phyloP scores from a whole-genome alignment of 2,888 invertebrate species.

The Andrena praecox region DNA sequence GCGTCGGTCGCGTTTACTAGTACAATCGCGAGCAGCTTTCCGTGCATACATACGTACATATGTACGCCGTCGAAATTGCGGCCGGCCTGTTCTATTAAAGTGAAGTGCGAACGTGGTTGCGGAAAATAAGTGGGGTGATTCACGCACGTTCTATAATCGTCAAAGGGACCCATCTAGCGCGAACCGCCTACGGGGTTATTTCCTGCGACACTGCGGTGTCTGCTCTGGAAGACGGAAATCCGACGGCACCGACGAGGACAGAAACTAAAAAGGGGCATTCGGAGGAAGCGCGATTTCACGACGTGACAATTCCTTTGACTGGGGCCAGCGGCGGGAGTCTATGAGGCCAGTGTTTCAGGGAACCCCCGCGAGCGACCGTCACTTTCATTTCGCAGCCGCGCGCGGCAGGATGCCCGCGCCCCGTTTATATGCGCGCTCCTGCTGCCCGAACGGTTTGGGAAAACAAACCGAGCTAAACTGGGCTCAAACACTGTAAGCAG shows the following conservation, averaged over 20 bases:
- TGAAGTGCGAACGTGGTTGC: conserved; percentile 39
- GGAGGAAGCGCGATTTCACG: conserved; percentile 58
- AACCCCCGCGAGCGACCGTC: conserved; percentile 28
- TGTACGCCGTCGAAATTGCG: conserved; percentile 34
- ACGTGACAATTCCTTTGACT: conserved; percentile 58
- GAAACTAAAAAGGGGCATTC: conserved; percentile 45
- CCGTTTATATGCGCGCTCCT: too few relatives aligned
- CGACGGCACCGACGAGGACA: conserved; percentile 28
- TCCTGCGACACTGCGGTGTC: conserved; percentile 39
- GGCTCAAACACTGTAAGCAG: too few relatives aligned
- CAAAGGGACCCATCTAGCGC: conserved; percentile 39
- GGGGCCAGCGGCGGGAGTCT: conserved; percentile 2
- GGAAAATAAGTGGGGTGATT: conserved; percentile 49
- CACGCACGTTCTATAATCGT: conserved; percentile 53
- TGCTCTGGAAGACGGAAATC: conserved; percentile 49
- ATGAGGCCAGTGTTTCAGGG: conserved; percentile 20
- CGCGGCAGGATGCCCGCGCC: neutral
- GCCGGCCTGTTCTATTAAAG: conserved; percentile 34
- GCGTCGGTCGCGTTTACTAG: conserved; percentile 22
- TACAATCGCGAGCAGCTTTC: conserved; percentile 32
- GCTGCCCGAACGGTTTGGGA: too few relatives aligned
- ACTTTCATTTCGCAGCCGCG: conserved; percentile 30
- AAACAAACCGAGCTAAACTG: too few relatives aligned
- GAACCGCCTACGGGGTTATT: conserved; percentile 42
- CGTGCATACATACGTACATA: neutral